Evolutionary conservation across 2,797 vertebrate genomes (phyloP).

Genomic region (Phataginus tricuspis): DNA sequence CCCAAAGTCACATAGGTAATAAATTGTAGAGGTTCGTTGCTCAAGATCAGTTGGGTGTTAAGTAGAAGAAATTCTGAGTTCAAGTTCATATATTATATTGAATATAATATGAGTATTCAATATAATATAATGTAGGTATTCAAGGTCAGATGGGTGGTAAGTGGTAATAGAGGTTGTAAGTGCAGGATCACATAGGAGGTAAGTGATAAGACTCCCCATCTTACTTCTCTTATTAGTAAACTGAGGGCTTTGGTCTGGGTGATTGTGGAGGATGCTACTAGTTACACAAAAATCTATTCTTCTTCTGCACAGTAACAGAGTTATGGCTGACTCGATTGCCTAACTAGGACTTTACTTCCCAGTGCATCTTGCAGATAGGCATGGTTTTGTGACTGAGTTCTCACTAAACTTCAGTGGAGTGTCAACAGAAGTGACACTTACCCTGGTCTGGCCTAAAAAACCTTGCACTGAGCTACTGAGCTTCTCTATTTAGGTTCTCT

Average conservation of each 20-base stretch:
- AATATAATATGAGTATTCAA: too few species aligned
- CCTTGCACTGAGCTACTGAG: not conserved
- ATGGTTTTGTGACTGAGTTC: not conserved
- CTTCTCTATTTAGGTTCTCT: not conserved
- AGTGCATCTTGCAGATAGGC: not conserved
- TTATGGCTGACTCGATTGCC: not conserved
- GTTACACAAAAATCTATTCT: not conserved
- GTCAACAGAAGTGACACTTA: not conserved
- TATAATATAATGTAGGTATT: too few species aligned
- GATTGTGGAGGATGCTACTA: not conserved
- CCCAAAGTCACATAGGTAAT: not conserved
- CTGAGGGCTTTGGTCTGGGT: not conserved
- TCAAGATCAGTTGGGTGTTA: not conserved
- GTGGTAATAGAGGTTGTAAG: not conserved
- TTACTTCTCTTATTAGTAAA: not conserved
- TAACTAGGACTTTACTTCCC: not conserved
- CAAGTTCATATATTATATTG: not conserved
- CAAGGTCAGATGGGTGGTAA: not conserved
- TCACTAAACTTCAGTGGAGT: not conserved
- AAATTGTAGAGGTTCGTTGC: not conserved
- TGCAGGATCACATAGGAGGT: not conserved
- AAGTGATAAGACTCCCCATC: not conserved
- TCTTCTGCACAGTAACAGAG: not conserved
- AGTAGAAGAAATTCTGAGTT: not conserved
- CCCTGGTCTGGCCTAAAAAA: not conserved